Base-by-base conservation (phyloP, 2,888 invertebrate species). In the Cantharis lateralis region DNA sequence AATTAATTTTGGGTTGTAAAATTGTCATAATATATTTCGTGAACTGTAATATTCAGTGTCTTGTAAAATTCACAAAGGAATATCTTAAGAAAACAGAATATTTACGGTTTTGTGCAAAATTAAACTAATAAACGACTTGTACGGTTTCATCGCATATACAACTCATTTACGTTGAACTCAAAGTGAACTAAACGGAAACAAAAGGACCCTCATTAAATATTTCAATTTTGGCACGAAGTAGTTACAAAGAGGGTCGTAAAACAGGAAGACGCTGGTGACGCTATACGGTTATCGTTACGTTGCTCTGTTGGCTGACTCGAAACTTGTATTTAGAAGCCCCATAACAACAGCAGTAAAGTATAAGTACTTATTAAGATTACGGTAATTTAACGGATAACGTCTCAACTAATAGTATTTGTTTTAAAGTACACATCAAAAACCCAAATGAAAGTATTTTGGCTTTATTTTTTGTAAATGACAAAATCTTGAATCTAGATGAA, bases 161-260 rank as follows among this genome's bases (percentile, higher is more conserved):
- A 69, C 28, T 69, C 32, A 69, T 69, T 69, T 69, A 32, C 48
- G 68, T 48, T 48, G 26, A 68, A 61, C 62, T 73, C 68, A 61
- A 74, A 69, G 24, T 74, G 63, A 69, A 63, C 62, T 68, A 32
- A 15, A 28, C 20, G 28, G 74, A 70, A 72, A 78, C 77, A 74
- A 75, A 78, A 75, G 77, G 68, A 68, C 64, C 72, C 81, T 80
- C 84, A 83, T 84, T 84, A 84, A 84, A 84, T 84, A 84, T 85
- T 85, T 85, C 84, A 85, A 85, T 85, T 85, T 85, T 84, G 84
- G 78, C 80, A 75, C 81, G 81, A 83, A 81, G 82, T 82, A 84
- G 84, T 85, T 84, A 85, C 81, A 66, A 66, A 82, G 79, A 76
- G 74, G 78, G 79, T 80, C 82, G 81, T 85, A 85, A 85, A 85